These are phyloP conservation scores for Cheilosia vernalis DNA, from an alignment of 2,888 invertebrate genomes.

Conservation along the genomic window DNA sequence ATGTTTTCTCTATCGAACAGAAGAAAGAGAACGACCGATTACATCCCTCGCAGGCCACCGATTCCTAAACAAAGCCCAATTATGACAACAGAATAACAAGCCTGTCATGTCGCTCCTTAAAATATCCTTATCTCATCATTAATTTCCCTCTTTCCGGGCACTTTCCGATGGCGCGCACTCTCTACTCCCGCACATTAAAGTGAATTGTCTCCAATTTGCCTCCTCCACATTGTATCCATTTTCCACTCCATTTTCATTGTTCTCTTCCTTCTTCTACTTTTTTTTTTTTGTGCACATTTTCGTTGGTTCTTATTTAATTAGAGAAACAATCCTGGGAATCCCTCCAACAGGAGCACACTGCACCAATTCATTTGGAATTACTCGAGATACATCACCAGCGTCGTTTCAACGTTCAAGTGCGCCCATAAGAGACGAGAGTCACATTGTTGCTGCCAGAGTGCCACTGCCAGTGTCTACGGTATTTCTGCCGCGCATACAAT, in stretches of 20 bases:
- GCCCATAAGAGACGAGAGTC: conserved; percentile 21
- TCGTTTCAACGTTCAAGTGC: conserved; percentile 9
- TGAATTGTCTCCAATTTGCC: conserved; percentile 64
- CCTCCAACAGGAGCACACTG: conserved; percentile 12
- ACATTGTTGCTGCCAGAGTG: conserved; percentile 41
- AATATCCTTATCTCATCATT: conserved; percentile 65
- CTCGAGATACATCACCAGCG: conserved; percentile 60
- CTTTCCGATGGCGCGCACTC: conserved; percentile 15
- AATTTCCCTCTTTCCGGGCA: conserved; percentile 62
- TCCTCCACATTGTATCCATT: conserved; percentile 45
- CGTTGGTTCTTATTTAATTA: conserved; percentile 62
- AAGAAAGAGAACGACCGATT: too few relatives aligned
- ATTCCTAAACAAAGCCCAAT: background rate
- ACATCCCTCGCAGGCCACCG: too few relatives aligned
- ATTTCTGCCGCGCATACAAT: conserved; percentile 5
- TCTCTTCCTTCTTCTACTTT: too few relatives aligned
- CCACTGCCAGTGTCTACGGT: background rate
- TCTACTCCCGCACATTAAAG: conserved; percentile 19
- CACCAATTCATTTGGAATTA: conserved; percentile 67
- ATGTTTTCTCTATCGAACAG: too few relatives aligned
- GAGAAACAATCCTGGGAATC: conserved; percentile 45
- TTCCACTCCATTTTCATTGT: conserved; percentile 52
- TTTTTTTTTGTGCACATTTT: background rate
- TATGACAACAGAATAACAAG: conserved; percentile 3
- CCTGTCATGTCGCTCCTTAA: conserved; percentile 22